Evolutionary conservation across 2,888 invertebrate species (phyloP), one percentile per base, ranked within the genome.

Genomic region (Polia nebulosa): DNA sequence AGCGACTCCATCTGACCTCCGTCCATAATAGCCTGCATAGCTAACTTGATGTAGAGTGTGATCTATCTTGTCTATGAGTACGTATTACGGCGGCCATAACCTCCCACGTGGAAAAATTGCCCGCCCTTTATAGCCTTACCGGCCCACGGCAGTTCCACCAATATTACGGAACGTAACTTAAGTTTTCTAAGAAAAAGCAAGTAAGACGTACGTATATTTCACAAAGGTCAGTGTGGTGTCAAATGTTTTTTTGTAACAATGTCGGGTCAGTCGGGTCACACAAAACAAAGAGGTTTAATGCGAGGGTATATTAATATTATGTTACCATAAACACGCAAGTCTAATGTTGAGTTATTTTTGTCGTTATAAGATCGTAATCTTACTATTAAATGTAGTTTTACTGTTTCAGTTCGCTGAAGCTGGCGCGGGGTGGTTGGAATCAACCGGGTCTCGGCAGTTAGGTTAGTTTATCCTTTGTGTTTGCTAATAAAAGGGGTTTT

Each of bases 261-360:
- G 39, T 29, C 49, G 52, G 79, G 78, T 79, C 79, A 66, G 51
- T 22, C 15, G 52, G 76, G 78, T 79, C 80, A 79, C 62, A 60
- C 22, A 55, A 60, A 80, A 77, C 67, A 80, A 73, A 80, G 71
- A 71, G 65, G 45, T 64, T 77, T 64, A 64, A 73, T 77, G 73
- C 32, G 41, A 51, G 27, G 32, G 45, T 58, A 44, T 65, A 78
- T 76, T 79, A 64, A 76, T 59, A 68, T 68, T 63, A 55, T 63
- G 67, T 61, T 58, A 49, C 64, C 55, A 76, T 79, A 79, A 81
- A 81, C 81, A 81, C 81, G 81, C 81, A 79, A 68, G 67, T 71
- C 7, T 60, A 52, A 41, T 58, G 68, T 66, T 17, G 22, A 73
- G 56, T 57, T 73, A 75, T 75, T 78, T 75, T 63, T 3, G 61